These are phyloP conservation scores for Glareola pratincola DNA, from an alignment of 2,113 vertebrate genomes.

Conservation along the genomic window DNA sequence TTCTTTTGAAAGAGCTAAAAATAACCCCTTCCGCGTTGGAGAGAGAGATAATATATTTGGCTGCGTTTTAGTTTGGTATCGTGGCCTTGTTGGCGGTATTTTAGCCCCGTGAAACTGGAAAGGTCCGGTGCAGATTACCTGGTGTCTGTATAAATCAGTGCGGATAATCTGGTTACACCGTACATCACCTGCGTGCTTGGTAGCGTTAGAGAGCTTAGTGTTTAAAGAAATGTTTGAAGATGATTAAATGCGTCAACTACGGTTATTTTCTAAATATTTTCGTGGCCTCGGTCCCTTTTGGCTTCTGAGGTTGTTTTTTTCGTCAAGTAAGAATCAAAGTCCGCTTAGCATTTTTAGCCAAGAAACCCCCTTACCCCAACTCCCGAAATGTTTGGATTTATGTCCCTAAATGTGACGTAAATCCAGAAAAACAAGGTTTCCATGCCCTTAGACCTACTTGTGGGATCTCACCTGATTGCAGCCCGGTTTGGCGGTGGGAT, in stretches of 20 bases:
- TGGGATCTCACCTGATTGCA: background rate
- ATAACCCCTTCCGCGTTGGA: background rate
- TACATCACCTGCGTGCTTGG: fast-evolving
- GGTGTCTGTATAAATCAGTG: too few species aligned
- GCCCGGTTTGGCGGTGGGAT: fast-evolving
- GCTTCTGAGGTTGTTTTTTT: background rate
- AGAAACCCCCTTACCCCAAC: background rate
- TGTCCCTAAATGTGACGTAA: background rate
- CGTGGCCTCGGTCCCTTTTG: background rate
- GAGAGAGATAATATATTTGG: background rate
- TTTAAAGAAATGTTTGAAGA: background rate
- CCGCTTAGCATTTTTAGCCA: too few species aligned
- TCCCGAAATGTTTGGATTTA: background rate
- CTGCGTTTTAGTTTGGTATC: too few species aligned
- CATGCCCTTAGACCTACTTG: fast-evolving
- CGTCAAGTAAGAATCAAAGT: background rate
- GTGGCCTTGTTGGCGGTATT: background rate
- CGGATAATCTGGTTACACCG: too few species aligned
- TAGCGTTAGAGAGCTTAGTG: background rate
- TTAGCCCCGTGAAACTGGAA: background rate
- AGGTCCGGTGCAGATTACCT: background rate
- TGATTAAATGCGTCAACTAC: background rate
- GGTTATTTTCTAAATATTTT: background rate
- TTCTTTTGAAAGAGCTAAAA: background rate
- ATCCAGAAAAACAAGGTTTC: background rate